Base-by-base conservation (phyloP, 2,888 invertebrate species). In the Geophilus truncorum region DNA sequence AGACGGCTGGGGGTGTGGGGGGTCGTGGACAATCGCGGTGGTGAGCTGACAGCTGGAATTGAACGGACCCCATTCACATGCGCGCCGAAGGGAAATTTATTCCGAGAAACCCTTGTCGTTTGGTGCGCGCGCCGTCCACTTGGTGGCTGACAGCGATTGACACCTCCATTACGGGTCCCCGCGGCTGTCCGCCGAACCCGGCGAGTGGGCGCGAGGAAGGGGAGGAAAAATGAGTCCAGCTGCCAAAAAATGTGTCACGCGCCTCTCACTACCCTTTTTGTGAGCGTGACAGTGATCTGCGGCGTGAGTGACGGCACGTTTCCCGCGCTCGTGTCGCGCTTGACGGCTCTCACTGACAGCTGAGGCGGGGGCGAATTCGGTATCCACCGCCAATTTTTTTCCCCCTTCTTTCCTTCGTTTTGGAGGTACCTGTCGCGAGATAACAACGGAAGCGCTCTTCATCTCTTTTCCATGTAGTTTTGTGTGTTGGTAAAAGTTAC, bases 161-260 rank as follows among this genome's bases (percentile, higher is more conserved):
- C 78, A 78, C 78, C 78, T 78, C 78, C 78, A 78, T 78, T 78
- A 78, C 78, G 32, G 78, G 34, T 78, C 32, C 34, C 34, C 30
- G 78, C 21, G 34, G 78, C 78, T 78, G 78, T 78, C 34, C 34
- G 78, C 78, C 78, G 23, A 36, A 78, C 78, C 57, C 57, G 18
- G 18, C 57, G 57, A 57, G 57, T 57, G 57, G 57, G 57, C 57
- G 57, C 57, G 57, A 5, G 57, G n/a, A 57, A 9, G 57, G 57
- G 23, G 57, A 57, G 57, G 57, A 57, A 57, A 78, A 78, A 34
- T 36, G 78, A 34, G 30, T 36, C 32, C 78, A 78, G 78, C 78
- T 78, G 78, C 78, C 78, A 78, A 78, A 78, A 78, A 78, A 34
- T 78, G 36, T 78, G 78, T 78, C 78, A 78, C 78, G 30, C 36